These are phyloP conservation scores for Glareola pratincola DNA, from an alignment of 2,113 vertebrate genomes.

Conservation along the genomic window DNA sequence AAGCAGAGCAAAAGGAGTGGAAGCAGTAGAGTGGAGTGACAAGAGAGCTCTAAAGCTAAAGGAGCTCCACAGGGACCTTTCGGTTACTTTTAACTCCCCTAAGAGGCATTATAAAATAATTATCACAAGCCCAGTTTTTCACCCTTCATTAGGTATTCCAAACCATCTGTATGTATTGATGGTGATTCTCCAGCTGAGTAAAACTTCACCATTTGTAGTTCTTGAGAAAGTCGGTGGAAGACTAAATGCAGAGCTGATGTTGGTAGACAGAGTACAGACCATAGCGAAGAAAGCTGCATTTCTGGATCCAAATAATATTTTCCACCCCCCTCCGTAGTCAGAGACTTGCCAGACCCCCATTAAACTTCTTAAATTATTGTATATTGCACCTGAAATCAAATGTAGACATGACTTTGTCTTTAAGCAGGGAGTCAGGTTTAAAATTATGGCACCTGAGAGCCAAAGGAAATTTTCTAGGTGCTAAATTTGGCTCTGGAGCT, in stretches of 20 bases:
- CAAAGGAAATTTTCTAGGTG: slow-evolving; percentile 56
- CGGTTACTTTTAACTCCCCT: background rate
- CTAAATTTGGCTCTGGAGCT: slow-evolving; percentile 52
- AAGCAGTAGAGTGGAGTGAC: background rate
- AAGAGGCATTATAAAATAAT: background rate
- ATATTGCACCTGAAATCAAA: slow-evolving; percentile 40
- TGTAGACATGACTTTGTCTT: background rate
- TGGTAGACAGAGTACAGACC: background rate
- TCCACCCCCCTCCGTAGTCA: background rate
- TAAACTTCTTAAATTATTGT: slow-evolving; percentile 20
- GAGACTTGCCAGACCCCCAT: background rate
- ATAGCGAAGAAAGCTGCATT: slow-evolving; percentile 7
- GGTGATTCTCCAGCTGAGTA: slow-evolving; percentile 6
- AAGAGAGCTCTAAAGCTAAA: slow-evolving; percentile 24
- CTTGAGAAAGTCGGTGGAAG: background rate
- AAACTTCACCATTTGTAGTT: background rate
- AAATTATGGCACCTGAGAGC: slow-evolving; percentile 20
- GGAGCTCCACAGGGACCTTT: background rate
- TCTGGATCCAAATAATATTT: slow-evolving; percentile 40
- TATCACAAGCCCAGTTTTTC: background rate
- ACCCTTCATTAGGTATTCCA: slow-evolving; percentile 1
- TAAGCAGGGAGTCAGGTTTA: slow-evolving; percentile 22
- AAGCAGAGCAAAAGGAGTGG: background rate
- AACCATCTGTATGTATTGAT: background rate
- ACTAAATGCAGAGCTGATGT: slow-evolving; percentile 16